Base-by-base conservation (phyloP, 1,140 invertebrate genomes). In the Formica exsecta region DNA sequence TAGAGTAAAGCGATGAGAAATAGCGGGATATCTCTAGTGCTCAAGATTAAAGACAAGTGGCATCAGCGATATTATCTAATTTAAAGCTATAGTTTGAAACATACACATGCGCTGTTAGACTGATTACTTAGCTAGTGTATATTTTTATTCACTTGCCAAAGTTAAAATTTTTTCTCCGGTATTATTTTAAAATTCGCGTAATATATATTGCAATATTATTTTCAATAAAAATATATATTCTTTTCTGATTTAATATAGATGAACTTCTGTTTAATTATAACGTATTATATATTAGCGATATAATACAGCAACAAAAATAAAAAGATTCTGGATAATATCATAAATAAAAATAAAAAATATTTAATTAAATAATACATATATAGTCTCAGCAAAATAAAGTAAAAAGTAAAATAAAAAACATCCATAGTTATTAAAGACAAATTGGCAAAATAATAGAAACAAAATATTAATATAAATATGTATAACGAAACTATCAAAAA, bases 11-110 rank as follows among this genome's bases (percentile, higher is more conserved):
- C 32, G 77, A 36, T 80, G 65, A 80, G 77, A 80, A 80, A 51
- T 71, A 70, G 38, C 48, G 65, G 65, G 65, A 57, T 71, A 44
- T 1, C 48, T 80, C 36, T 57, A 70, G 13, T 70, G 65, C 65
- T 80, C 77, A 44, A 71, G 64, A 80, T 80, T 80, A 80, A 51
- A 80, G 77, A 81, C 70, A 81, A 81, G 66, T 81, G 66, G 66
- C 65, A 54, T 80, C 64, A 80, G 62, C 29, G 79, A 81, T 36
- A 81, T 81, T 81, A 81, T 81, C 66, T 81, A 59, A 81, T 81
- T 81, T 57, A 81, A 81, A 81, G 54, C 38, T 59, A 8, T 11
- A 51, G 11, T 32, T 48, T 51, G 48, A 51, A 11, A 44, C 41
- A 61, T 11, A 25, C 13, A 32, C 32, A 71, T 11, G 44, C 25